Percentiles rank a stretch among this genome's conserved stretches.
Conservation (phyloP, 2,888 invertebrate genomes). For the Pedicia rivosa region DNA sequence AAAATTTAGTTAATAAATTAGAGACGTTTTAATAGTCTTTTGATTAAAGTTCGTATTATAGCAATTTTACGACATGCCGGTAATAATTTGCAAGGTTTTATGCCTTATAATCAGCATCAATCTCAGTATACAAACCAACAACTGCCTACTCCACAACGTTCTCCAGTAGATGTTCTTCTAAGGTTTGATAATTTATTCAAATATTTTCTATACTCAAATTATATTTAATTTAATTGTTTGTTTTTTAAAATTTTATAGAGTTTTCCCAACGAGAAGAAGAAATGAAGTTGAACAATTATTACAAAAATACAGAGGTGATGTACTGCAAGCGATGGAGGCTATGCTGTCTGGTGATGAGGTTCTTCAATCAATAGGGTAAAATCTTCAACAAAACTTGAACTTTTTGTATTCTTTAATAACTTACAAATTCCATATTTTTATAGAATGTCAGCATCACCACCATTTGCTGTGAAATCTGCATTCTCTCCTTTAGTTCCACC, state of each 20-base stretch:
- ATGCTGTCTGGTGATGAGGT: conserved; percentile 51
- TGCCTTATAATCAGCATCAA: conserved; percentile 31
- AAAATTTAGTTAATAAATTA: neutral
- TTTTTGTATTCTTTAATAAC: conserved; percentile 5
- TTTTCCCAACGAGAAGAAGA: conserved; percentile 76
- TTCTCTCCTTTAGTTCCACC: conserved; percentile 57
- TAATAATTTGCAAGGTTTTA: conserved; percentile 28
- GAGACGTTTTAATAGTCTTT: neutral
- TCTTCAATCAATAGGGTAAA: conserved; percentile 17
- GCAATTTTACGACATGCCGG: conserved; percentile 19
- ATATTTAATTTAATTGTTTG: neutral
- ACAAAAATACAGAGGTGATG: conserved; percentile 73
- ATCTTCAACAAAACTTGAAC: neutral
- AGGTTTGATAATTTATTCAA: conserved; percentile 15
- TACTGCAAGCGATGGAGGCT: conserved; percentile 84
- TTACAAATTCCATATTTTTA: too few relatives aligned
- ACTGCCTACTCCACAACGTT: conserved; percentile 36
- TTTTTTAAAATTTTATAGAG: conserved; percentile 29
- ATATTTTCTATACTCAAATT: neutral
- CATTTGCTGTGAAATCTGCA: conserved; percentile 41
- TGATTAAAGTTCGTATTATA: neutral
- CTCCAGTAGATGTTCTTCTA: conserved; percentile 74
- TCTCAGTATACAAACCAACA: conserved; percentile 23
- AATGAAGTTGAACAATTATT: conserved; percentile 75
- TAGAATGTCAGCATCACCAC: conserved; percentile 23